phyloP scores from a whole-genome alignment of 2,888 invertebrate species.

The Diplazon laetatorius region DNA sequence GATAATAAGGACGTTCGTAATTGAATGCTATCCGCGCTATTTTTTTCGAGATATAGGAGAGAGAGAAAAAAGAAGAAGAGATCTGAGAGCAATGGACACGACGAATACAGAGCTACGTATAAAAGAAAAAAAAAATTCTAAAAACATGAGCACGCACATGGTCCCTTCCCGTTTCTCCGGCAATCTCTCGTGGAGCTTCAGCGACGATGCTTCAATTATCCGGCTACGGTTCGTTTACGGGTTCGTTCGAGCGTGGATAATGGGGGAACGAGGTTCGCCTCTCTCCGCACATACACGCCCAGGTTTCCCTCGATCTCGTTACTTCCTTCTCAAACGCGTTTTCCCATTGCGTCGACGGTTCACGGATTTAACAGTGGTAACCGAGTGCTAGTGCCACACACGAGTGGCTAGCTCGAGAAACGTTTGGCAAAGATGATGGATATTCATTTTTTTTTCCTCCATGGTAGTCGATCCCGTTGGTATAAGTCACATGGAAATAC shows the following conservation, averaged over 20 bases:
- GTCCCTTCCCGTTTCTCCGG: conserved; percentile 1
- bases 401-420: neutral
- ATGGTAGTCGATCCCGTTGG: no score
- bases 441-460: neutral
- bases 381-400: neutral
- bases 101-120: neutral
- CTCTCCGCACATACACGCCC: conserved; percentile 45
- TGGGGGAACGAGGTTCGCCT: conserved; percentile 46
- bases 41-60: conserved; percentile 1
- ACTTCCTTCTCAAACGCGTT: conserved; percentile 31
- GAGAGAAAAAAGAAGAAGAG: neutral
- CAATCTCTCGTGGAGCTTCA: conserved; percentile 10
- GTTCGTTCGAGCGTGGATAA: conserved; percentile 51
- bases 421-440: conserved; percentile 1
- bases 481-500: no score
- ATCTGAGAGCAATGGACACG: conserved; percentile 2
- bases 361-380: conserved; percentile 22
- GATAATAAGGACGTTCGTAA: neutral
- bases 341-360: conserved; percentile 25
- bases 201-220: conserved; percentile 51
- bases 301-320: conserved; percentile 66
- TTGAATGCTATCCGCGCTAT: conserved; percentile 1
- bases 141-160: neutral
- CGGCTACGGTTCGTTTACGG: conserved; percentile 46
- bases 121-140: neutral